phyloP scores from a whole-genome alignment of 2,888 invertebrate genomes.

The Oscheius sp. region DNA sequence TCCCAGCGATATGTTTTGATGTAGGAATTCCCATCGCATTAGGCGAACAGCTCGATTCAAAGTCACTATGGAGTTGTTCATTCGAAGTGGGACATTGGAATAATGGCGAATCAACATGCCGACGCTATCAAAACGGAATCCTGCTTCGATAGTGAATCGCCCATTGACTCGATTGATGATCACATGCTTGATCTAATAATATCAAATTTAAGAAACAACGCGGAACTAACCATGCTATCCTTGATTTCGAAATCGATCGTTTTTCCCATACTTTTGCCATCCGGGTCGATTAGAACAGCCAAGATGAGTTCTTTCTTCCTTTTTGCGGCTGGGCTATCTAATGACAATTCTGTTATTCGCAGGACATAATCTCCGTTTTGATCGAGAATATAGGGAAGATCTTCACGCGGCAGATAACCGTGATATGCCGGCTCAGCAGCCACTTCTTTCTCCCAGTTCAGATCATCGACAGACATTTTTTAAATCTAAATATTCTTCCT shows the following conservation, averaged over 20 bases:
- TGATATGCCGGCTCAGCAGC: slow-evolving; percentile 2
- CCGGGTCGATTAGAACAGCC: slow-evolving; percentile 18
- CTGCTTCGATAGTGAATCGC: slow-evolving; percentile 4
- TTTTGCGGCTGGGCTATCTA: background rate
- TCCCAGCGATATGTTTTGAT: slow-evolving; percentile 6
- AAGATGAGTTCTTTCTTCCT: slow-evolving; percentile 12
- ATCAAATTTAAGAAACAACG: background rate
- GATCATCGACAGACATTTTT: background rate
- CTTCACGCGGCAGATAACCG: slow-evolving; percentile 18
- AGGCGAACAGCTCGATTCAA: background rate
- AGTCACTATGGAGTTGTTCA: background rate
- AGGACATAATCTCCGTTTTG: slow-evolving; percentile 18
- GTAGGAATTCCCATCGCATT: slow-evolving; percentile 14
- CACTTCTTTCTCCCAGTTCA: background rate
- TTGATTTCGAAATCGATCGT: background rate
- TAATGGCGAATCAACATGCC: slow-evolving; percentile 4
- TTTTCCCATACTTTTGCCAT: background rate
- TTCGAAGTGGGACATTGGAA: background rate
- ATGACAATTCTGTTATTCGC: slow-evolving; percentile 2
- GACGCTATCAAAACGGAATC: slow-evolving; percentile 6
- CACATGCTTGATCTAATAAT: background rate
- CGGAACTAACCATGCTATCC: background rate
- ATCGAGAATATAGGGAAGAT: background rate
- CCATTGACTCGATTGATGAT: background rate
- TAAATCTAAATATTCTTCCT: too few relatives aligned